phyloP scores from a whole-genome alignment of 2,888 invertebrate species.

The Drosophila meridiana region DNA sequence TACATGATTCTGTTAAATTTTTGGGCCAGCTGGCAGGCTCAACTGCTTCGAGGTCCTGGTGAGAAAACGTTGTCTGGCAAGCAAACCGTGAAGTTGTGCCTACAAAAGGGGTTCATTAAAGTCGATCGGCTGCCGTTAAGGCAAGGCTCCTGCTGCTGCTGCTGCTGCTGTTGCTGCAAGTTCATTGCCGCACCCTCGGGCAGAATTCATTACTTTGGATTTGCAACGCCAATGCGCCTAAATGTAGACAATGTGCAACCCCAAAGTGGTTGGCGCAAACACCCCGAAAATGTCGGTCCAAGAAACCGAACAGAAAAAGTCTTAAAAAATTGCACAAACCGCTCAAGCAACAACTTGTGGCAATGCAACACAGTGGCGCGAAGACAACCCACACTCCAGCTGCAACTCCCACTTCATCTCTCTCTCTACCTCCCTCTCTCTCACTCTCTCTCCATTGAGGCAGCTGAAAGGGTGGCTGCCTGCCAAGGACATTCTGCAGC shows the following conservation, averaged over 20 bases:
- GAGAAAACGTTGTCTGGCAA: conserved; percentile 50
- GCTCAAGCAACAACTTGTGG: conserved; percentile 63
- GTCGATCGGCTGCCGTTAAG: conserved; percentile 30
- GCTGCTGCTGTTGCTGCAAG: conserved; percentile 49
- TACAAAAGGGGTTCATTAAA: conserved; percentile 38
- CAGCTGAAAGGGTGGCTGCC: conserved; percentile 53
- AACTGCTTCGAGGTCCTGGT: conserved; percentile 47
- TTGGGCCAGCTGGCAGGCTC: conserved; percentile 14
- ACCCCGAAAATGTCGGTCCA: conserved; percentile 53
- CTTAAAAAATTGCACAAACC: conserved; percentile 65
- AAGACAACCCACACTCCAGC: conserved; percentile 64
- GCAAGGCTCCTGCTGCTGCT: not conserved
- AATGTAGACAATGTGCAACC: conserved; percentile 64
- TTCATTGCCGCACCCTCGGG: conserved; percentile 66
- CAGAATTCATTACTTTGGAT: conserved; percentile 66
- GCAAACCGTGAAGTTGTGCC: conserved; percentile 58
- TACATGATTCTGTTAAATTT: conserved; percentile 56
- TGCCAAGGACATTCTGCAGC: conserved; percentile 53
- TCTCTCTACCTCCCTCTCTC: not conserved
- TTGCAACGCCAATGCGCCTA: conserved; percentile 56
- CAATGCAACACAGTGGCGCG: conserved; percentile 66
- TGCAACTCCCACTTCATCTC: not conserved
- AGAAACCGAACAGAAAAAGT: conserved; percentile 55
- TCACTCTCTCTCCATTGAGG: not conserved
- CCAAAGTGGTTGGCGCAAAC: conserved; percentile 58